A percentile compares a stretch with the other conserved stretches of the same genome.
Evolutionary conservation across 2,113 vertebrate species (phyloP).

Genomic region (Macquaria ambigua): DNA sequence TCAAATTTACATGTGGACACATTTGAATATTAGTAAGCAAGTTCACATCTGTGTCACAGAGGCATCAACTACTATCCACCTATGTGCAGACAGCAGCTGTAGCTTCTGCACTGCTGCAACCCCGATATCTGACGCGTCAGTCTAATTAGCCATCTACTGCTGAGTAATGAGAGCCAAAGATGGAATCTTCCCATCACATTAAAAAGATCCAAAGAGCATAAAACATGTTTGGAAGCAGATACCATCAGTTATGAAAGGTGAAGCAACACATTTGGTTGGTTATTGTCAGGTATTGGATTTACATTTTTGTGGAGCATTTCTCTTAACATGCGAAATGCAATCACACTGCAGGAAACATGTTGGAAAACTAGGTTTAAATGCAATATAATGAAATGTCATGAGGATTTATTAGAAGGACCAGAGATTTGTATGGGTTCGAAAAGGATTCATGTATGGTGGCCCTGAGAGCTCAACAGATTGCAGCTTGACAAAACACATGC

Average conservation of each 20-base stretch:
- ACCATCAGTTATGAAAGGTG: background rate
- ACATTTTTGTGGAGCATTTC: background rate
- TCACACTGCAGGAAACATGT: background rate
- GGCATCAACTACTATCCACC: no score
- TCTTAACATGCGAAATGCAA: background rate
- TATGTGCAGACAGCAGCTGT: slow-evolving; percentile 1
- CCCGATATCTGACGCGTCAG: background rate
- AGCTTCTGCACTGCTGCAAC: background rate
- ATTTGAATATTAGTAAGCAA: background rate
- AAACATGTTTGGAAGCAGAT: background rate
- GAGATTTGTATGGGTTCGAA: background rate
- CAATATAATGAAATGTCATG: background rate
- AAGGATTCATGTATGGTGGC: no score
- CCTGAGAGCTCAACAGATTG: no score
- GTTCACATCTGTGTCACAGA: background rate
- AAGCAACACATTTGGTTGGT: background rate
- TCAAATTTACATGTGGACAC: background rate
- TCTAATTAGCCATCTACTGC: background rate
- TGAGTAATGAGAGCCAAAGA: background rate
- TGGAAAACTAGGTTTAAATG: no score
- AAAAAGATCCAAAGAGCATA: no score
- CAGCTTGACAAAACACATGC: no score
- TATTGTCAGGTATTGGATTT: background rate
- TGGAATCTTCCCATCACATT: background rate
- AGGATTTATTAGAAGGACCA: no score